Evolutionary conservation across 2,113 vertebrate species (phyloP), one percentile per base, ranked within the genome.

Genomic region (Oophaga pumilio): DNA sequence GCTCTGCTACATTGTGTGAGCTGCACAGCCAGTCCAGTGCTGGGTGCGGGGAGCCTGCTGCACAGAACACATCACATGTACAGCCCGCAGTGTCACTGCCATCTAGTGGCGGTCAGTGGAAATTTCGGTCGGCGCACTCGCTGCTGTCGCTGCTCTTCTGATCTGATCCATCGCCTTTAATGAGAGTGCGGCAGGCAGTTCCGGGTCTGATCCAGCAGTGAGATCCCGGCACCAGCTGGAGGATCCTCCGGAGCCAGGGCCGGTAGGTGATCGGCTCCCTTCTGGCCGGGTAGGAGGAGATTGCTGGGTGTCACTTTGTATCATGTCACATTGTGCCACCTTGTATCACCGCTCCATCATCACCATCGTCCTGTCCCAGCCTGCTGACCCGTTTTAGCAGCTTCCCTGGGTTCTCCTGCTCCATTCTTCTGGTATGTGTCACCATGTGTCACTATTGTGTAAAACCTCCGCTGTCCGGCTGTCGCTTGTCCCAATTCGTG

Each of bases 181-280:
- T 14, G 85, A 33, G 28, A 73, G 85, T 82, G 77, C 85, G 78
- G 85, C 85, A 81, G 78, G 85, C 85, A 81, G 77, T 87, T 81
- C 85, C 85, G 77, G 85, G 77, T 87, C 64, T 53, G 60, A 78
- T 68, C 74, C 85, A 20, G 77, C 85, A 80, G 76, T 71, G 62
- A 60, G 64, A 71, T 81, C 85, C 78, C 77, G 64, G 77, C 15
- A 78, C 85, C 24, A n/a, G 78, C 43, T 59, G 85, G 85, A 28
- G 59, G 76, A 73, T 73, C 52, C 82, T n/a, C 22, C 52, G 68
- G 82, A 28, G 66, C 50, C 60, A 82, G 80, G 80, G 80, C 17
- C 43, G 28, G 62, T 66, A 66, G 80, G 80, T 66, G 79, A 64
- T 33, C 59, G 26, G 24, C 56, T 18, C 12, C 12, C 8, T 5